Percentiles rank a stretch among this genome's conserved stretches.
phyloP scores from a whole-genome alignment of 2,888 invertebrate genomes.

The Scaptomyza reducta region DNA sequence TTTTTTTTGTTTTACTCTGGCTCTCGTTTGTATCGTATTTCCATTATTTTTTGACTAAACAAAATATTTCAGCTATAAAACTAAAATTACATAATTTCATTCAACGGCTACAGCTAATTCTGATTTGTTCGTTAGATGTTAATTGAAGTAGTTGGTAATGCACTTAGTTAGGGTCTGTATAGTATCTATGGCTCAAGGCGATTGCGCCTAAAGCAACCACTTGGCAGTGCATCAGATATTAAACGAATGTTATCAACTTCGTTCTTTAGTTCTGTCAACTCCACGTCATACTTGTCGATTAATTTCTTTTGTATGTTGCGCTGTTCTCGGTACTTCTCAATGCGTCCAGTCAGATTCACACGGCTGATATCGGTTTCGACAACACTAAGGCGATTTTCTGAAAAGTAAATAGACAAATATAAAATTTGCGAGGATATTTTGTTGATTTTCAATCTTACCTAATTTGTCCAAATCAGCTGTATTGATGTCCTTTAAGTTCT shows the following conservation, averaged over 20 bases:
- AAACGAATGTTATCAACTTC: constrained; percentile 94
- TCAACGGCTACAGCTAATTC: constrained; percentile 66
- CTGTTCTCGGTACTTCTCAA: constrained; percentile 90
- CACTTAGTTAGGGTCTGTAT: constrained; percentile 22
- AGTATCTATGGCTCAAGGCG: constrained; percentile 87
- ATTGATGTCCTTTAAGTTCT: constrained; percentile 90
- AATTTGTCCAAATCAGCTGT: constrained; percentile 88
- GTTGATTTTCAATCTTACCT: constrained; percentile 81
- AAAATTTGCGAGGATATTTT: not conserved
- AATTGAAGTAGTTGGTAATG: constrained; percentile 73
- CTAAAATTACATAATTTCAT: constrained; percentile 79
- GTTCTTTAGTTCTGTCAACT: constrained; percentile 88
- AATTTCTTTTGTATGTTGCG: constrained; percentile 89
- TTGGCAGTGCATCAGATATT: constrained; percentile 92
- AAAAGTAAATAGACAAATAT: not conserved
- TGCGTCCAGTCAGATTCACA: constrained; percentile 90
- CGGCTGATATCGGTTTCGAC: constrained; percentile 89
- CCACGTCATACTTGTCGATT: constrained; percentile 92
- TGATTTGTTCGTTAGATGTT: constrained; percentile 67
- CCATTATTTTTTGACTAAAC: constrained; percentile 58
- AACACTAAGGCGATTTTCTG: constrained; percentile 88
- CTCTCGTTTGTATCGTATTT: constrained; percentile 19
- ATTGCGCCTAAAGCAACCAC: constrained; percentile 91
- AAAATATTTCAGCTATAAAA: constrained; percentile 75
- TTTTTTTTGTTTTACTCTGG: constrained; percentile 32